Evolutionary conservation across 1,140 invertebrate species (phyloP), one percentile per base, ranked within the genome.

Genomic region (Trichonephila clavipes): DNA sequence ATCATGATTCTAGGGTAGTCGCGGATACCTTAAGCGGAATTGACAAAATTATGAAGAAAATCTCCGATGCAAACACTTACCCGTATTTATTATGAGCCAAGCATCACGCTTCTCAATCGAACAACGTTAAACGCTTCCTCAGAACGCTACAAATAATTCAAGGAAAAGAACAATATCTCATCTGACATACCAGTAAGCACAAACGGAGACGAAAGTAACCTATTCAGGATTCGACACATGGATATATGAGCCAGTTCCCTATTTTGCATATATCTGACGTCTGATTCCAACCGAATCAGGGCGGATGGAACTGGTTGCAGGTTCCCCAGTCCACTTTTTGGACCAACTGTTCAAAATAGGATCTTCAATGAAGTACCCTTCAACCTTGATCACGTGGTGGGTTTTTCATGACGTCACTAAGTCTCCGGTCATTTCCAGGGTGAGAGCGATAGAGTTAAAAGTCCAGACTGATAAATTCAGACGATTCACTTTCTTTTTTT

Each of bases 351-450:
- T 59, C 12, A 58, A 61, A 85, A 61, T 85, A 28, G 58, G 82
- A 85, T 24, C 88, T 72, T 89, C 62, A 28, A 16, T 66, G 62
- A 58, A 72, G 88, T 72, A 72, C 64, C 44, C 66, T 89, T 72
- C 61, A 62, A 89, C 88, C 64, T 69, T 89, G 88, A 24, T 51
- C 88, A 89, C 66, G 62, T 62, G 86, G 59, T 8, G 51, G 82
- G 14, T 59, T 85, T 85, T 64, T 66, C 21, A 12, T 72, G 88
- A 89, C 88, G 88, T 89, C 88, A 89, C 21, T 1, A 44, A 4
- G 34, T 72, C 88, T 40, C 66, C 64, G 28, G 21, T 51, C 64
- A 69, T 85, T 51, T 77, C 69, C 69, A 77, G 69, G 69, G 69
- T 77, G 69, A 77, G 28, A 28, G 28, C 4, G 5, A 77, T 34